These are phyloP conservation scores for Aptenodytes patagonicus DNA, from an alignment of 2,113 vertebrate genomes.

Conservation along the genomic window DNA sequence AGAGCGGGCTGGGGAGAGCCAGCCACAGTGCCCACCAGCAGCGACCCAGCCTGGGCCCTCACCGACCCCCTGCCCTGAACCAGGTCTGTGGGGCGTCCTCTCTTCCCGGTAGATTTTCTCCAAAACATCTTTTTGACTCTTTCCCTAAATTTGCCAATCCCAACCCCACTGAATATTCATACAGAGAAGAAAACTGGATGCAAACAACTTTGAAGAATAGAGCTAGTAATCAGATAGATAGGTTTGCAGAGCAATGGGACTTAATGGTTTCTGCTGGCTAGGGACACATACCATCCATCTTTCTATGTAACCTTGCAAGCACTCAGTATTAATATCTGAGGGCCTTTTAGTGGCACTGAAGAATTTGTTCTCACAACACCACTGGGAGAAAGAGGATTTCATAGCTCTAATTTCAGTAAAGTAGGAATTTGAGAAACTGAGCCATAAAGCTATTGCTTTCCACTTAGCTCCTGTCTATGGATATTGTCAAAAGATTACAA, in stretches of 20 bases:
- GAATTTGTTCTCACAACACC: slow-evolving; percentile 13
- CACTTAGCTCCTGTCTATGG: background rate
- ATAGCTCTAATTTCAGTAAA: slow-evolving; percentile 10
- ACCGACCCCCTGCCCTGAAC: background rate
- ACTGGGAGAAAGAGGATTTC: slow-evolving; percentile 20
- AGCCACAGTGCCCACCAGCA: background rate
- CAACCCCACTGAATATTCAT: background rate
- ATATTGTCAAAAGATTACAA: background rate
- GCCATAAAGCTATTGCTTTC: background rate
- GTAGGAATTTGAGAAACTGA: slow-evolving; percentile 5
- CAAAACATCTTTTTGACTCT: background rate
- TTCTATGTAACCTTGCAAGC: background rate
- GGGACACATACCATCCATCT: background rate
- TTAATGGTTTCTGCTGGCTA: background rate
- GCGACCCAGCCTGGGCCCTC: background rate
- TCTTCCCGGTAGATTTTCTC: background rate
- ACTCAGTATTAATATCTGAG: slow-evolving; percentile 26
- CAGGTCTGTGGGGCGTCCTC: background rate
- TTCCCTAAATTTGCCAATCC: background rate
- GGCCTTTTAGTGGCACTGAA: slow-evolving; percentile 13
- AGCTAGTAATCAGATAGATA: background rate
- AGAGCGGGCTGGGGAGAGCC: background rate
- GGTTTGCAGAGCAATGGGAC: background rate
- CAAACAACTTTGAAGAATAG: background rate
- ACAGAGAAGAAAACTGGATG: background rate